phyloP scores from a whole-genome alignment of 2,888 invertebrate genomes.

The Allophyes oxyacanthae region DNA sequence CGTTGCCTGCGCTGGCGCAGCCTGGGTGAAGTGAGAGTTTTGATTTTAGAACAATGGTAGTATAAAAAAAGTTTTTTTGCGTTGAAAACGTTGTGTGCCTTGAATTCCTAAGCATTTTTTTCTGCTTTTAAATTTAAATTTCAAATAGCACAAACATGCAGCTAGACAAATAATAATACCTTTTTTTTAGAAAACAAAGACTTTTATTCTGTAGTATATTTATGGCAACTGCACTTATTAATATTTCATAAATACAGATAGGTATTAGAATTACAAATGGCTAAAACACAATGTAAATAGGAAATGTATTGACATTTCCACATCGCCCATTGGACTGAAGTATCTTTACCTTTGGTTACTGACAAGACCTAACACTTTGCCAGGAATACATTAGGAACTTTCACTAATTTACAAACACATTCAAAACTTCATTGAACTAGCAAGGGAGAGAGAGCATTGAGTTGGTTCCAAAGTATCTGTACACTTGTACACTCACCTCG shows the following conservation, averaged over 20 bases:
- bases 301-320: conserved; percentile 9
- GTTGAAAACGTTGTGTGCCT: conserved; percentile 5
- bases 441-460: no score
- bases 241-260: background rate
- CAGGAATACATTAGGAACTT: conserved; percentile 18
- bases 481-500: no score
- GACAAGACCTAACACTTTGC: conserved; percentile 4
- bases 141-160: background rate
- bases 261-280: conserved; percentile 18
- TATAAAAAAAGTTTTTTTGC: conserved; percentile 11
- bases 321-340: background rate
- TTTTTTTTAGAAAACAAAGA: no score
- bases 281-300: conserved; percentile 1
- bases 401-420: background rate
- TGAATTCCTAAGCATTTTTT: conserved; percentile 5
- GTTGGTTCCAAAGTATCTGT: no score
- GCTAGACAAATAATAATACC: no score
- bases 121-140: background rate
- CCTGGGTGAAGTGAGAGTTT: conserved; percentile 47
- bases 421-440: no score
- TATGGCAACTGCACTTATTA: background rate
- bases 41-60: conserved; percentile 49
- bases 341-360: background rate
- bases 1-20: conserved; percentile 48
- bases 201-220: background rate